Evolutionary conservation across 30 jellyfish, hydroid and myxozoan species (phyloP).

Genomic region (Clytia hemisphaerica): DNA sequence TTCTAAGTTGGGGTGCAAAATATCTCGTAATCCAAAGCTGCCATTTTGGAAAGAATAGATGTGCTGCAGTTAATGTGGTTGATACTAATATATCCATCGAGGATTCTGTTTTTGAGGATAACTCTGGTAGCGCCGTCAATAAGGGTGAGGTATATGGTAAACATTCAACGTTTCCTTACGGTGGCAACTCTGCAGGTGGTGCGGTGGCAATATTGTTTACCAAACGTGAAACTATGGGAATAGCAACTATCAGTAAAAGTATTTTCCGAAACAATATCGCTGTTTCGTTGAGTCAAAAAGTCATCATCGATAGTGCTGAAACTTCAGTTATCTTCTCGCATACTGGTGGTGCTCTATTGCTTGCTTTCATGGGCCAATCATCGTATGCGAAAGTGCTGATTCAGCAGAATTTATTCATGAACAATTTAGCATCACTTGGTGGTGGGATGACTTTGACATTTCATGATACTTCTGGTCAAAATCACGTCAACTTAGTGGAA

Average conservation of each 20-base stretch:
- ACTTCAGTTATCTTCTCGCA: conserved; percentile 7
- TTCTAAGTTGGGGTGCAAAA: conserved; percentile 30
- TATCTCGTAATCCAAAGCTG: conserved; percentile 13
- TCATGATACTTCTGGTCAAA: conserved; percentile 23
- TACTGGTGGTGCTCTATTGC: conserved; percentile 70
- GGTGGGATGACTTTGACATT: conserved; percentile 67
- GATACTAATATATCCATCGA: conserved; percentile 38
- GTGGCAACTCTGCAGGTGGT: conserved; percentile 63
- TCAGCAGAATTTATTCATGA: conserved; percentile 6
- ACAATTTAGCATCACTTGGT: conserved; percentile 58
- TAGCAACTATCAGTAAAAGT: neutral
- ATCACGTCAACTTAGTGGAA: conserved; percentile 9
- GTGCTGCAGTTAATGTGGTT: conserved; percentile 59
- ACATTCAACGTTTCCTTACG: conserved; percentile 42
- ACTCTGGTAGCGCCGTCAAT: conserved; percentile 28
- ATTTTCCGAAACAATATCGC: conserved; percentile 33
- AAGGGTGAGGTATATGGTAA: neutral
- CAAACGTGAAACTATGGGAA: too few species aligned
- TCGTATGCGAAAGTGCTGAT: conserved; percentile 14
- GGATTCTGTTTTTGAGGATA: conserved; percentile 16
- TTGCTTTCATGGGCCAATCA: conserved; percentile 27
- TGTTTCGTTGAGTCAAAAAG: neutral
- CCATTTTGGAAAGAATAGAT: conserved; percentile 28
- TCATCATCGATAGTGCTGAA: neutral
- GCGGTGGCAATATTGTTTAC: conserved; percentile 55